A percentile compares a stretch with the other conserved stretches of the same genome.
phyloP scores from a whole-genome alignment of 2,113 vertebrate species.

The Campylomormyrus numenius region DNA sequence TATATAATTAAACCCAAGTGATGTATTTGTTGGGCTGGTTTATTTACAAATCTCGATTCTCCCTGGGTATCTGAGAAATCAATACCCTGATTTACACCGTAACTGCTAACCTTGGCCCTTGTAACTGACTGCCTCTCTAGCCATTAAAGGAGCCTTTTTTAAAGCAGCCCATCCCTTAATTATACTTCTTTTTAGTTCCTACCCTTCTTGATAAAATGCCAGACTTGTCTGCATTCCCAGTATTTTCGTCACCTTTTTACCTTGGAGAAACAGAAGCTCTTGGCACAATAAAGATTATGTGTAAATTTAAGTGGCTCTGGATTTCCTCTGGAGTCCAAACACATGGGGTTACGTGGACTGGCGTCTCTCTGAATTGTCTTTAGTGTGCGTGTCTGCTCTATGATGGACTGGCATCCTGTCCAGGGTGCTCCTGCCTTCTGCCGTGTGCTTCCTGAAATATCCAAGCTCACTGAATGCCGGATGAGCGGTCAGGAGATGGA shows the following conservation, averaged over 20 bases:
- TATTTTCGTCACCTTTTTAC: background rate
- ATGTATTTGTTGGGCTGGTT: background rate
- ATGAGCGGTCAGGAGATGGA: background rate
- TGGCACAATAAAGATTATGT: background rate
- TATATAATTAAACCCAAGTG: constrained; percentile 2
- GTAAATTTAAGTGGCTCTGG: background rate
- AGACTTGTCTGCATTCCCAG: background rate
- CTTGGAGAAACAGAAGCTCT: background rate
- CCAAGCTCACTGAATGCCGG: background rate
- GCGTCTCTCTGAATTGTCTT: background rate
- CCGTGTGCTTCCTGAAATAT: background rate
- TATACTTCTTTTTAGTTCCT: background rate
- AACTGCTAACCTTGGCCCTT: background rate
- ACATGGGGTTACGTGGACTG: background rate
- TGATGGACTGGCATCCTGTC: background rate
- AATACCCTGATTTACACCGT: background rate
- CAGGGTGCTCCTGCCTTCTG: background rate
- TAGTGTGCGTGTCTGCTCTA: background rate
- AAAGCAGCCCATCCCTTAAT: background rate
- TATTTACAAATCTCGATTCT: constrained; percentile 2
- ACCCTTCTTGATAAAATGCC: background rate
- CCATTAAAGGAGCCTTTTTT: background rate
- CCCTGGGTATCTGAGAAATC: background rate
- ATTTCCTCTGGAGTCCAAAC: background rate
- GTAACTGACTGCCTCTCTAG: background rate